These are phyloP conservation scores for Holacanthus passer DNA, from an alignment of 2,113 vertebrate genomes.

Conservation along the genomic window DNA sequence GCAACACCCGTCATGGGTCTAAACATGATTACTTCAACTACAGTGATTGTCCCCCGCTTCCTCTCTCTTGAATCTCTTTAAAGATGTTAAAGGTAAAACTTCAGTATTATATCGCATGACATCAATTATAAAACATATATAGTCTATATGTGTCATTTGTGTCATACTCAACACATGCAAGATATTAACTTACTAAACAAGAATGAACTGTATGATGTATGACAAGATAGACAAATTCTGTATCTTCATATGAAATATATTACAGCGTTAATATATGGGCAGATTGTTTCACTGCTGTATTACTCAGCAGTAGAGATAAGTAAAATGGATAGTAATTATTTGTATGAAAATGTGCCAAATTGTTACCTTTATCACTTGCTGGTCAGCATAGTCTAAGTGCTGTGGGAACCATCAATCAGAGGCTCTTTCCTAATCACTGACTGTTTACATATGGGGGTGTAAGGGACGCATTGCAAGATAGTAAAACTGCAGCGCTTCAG, in stretches of 20 bases:
- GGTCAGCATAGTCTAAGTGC: not conserved
- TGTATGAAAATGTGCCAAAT: not conserved
- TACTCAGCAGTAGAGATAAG: not conserved
- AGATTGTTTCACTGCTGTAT: not conserved
- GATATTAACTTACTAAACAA: not conserved
- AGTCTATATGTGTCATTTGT: not conserved
- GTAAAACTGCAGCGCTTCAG: conserved; percentile 30
- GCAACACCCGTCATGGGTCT: too few relatives aligned
- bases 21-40: too few relatives aligned
- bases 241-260: not conserved
- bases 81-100: too few relatives aligned
- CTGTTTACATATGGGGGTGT: conserved; percentile 19
- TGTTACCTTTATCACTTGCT: not conserved
- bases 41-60: not conserved
- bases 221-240: not conserved
- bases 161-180: not conserved
- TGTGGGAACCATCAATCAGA: not conserved
- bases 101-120: not conserved
- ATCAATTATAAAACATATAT: not conserved
- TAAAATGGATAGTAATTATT: not conserved
- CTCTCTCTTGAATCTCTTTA: not conserved
- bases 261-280: not conserved
- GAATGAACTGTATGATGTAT: not conserved
- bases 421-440: not conserved
- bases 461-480: not conserved